Conservation (phyloP, 2,113 vertebrate genomes). For the Genyomyrus donnyi region DNA sequence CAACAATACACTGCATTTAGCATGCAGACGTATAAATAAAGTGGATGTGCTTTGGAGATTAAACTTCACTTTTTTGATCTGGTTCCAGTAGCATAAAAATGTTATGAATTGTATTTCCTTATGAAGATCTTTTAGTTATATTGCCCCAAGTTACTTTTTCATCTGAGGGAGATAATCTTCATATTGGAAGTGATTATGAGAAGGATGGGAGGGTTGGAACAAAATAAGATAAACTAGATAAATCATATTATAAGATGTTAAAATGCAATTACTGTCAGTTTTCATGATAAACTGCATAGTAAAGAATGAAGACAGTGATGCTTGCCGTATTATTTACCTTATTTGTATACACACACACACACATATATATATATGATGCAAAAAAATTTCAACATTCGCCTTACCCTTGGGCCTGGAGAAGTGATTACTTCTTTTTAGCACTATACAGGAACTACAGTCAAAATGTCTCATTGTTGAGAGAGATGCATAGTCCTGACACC, state of each 20-base stretch:
- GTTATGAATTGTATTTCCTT: constrained; percentile 39
- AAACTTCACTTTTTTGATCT: constrained; percentile 47
- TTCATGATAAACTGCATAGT: constrained; percentile 36
- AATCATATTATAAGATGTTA: constrained; percentile 52
- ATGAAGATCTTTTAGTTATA: constrained; percentile 30
- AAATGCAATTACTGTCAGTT: constrained; percentile 44
- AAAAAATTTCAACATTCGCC: background rate
- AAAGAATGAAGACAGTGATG: constrained; percentile 22
- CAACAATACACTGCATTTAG: background rate
- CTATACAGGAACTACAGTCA: background rate
- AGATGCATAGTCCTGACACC: background rate
- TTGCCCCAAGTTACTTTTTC: constrained; percentile 28
- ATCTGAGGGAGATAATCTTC: constrained; percentile 48
- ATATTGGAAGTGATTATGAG: constrained; percentile 47
- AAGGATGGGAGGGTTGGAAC: constrained; percentile 33
- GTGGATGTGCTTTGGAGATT: constrained; percentile 45
- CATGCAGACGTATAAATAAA: constrained; percentile 25
- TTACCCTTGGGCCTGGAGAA: background rate
- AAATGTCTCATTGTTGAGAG: background rate
- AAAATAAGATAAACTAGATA: constrained; percentile 46
- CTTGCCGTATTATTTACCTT: background rate
- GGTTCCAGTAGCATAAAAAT: constrained; percentile 36
- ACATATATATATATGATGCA: background rate
- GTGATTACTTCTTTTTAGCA: background rate
- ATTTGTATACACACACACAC: background rate